Evolutionary conservation across 2,113 vertebrate species (phyloP), one percentile per base, ranked within the genome.

Genomic region (Laticauda laticaudata): DNA sequence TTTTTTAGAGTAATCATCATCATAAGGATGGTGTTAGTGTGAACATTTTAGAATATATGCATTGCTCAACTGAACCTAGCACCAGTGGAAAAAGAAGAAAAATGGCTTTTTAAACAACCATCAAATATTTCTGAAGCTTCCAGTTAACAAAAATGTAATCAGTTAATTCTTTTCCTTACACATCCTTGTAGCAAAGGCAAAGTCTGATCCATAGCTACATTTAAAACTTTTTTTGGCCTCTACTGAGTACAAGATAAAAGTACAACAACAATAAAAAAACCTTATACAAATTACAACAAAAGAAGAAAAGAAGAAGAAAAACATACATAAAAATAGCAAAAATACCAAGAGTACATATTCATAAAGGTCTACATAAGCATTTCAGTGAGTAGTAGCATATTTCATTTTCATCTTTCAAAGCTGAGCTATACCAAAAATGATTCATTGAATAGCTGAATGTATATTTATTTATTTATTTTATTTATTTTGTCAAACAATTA

Each of bases 31-130:
- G 55, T 61, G 53, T 54, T 61, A 91, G 26, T 69, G 10, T 0
- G 57, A 86, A 94, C 91, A 93, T 92, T 87, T 6, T 89, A 57
- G 87, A 93, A 90, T 86, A 92, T 61, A 93, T 59, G 81, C 91
- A 2, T 0, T 89, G 92, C 61, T 5, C 29, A 91, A 92, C 0
- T 3, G 21, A 61, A 91, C 75, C 34, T 43, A 81, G 7, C 75
- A 81, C 7, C 75, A 43, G 34, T 43, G 75, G 6, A 81, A 81
- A 43, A 81, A 81, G 75, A 81, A 15, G 29, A 29, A 23, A 81
- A 43, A 81, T 45, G 64, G 8, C 64, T 56, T 29, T 43, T 88
- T 89, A 24, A 92, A 92, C 45, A 88, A 59, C 11, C 57, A 43
- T 23, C 20, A 81, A 48, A 48, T 85, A 89, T 88, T 89, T 92